These are phyloP conservation scores for Odontamblyopus lacepedii DNA, from an alignment of 2,797 vertebrate species.

Conservation along the genomic window DNA sequence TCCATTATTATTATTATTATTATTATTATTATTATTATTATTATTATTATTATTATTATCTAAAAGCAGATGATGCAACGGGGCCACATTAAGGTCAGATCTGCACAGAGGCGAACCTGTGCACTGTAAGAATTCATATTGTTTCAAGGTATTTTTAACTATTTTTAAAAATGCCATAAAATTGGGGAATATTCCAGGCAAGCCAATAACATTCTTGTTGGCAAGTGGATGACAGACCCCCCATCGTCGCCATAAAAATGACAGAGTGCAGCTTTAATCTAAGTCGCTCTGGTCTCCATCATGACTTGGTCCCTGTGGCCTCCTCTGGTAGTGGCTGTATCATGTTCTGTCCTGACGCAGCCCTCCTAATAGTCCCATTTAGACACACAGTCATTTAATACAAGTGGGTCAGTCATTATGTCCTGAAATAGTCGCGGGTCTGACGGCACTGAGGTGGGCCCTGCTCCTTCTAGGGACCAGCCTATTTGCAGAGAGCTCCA, in stretches of 20 bases:
- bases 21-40: too few species aligned
- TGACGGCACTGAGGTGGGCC: conserved; percentile 63
- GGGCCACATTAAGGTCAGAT: too few species aligned
- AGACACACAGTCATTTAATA: conserved; percentile 64
- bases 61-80: too few species aligned
- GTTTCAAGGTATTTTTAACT: too few species aligned
- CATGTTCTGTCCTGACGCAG: conserved; percentile 51
- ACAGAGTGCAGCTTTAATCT: background rate
- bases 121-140: too few species aligned
- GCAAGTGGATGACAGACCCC: too few species aligned
- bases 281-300: background rate
- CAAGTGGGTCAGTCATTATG: conserved; percentile 69
- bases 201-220: background rate
- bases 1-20: too few species aligned
- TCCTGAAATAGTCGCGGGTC: conserved; percentile 68
- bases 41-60: too few species aligned
- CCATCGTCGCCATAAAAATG: background rate
- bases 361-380: conserved; percentile 57
- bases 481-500: conserved; percentile 72
- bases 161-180: too few species aligned
- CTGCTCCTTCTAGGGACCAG: conserved; percentile 71
- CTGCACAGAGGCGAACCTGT: too few species aligned
- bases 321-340: conserved; percentile 34
- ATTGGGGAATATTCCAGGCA: background rate
- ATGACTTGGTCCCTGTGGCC: background rate